phyloP scores from a whole-genome alignment of 2,888 invertebrate genomes.

The Perdita meconis region DNA sequence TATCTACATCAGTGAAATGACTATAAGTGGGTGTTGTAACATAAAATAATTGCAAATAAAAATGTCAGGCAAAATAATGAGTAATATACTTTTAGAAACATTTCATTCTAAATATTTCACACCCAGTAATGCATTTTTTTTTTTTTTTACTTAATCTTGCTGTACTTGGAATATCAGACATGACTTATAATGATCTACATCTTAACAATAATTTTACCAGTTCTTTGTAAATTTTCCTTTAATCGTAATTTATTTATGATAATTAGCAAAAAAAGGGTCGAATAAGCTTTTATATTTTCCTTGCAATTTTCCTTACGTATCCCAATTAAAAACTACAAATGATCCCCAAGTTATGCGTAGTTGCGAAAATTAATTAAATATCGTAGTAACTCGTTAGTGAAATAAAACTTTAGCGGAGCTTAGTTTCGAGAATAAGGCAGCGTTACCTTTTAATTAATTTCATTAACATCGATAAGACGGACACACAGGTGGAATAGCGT shows the following conservation, averaged over 20 bases:
- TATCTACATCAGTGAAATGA: too few species aligned
- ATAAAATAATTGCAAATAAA: too few species aligned
- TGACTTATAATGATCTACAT: too few species aligned
- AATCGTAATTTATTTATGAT: background rate
- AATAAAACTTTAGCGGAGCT: background rate
- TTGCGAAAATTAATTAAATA: background rate
- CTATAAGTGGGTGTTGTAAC: too few species aligned
- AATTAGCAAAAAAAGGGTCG: too few species aligned
- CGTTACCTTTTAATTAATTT: constrained; percentile 37
- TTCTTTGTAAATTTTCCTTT: background rate
- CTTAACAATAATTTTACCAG: background rate
- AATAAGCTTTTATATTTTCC: background rate
- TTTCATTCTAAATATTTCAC: too few species aligned
- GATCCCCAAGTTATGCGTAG: background rate
- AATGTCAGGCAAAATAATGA: too few species aligned
- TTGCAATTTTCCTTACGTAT: background rate
- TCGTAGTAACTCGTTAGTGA: constrained; percentile 16
- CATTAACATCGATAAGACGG: constrained; percentile 23
- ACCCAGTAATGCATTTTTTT: too few species aligned
- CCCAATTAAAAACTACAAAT: too few species aligned
- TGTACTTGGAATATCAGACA: too few species aligned
- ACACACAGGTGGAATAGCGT: constrained; percentile 8
- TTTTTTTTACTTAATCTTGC: too few species aligned
- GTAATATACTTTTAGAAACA: too few species aligned
- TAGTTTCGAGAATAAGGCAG: background rate